Percentiles rank a stretch among this genome's conserved stretches.
Evolutionary conservation across 2,113 vertebrate species (phyloP).

Genomic region (Terrapene triunguis): DNA sequence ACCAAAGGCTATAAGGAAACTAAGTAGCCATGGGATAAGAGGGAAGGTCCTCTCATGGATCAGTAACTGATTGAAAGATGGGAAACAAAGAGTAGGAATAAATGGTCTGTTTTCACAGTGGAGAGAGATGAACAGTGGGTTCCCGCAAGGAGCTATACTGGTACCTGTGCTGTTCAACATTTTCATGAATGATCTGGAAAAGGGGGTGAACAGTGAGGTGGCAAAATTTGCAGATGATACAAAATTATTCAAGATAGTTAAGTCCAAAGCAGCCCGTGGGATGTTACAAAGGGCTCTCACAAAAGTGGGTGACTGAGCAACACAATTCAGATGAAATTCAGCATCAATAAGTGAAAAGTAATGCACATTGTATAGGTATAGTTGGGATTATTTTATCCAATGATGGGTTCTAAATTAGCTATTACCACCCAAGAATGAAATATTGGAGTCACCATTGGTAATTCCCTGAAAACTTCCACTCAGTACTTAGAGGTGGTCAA

Average conservation of each 20-base stretch:
- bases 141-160: not conserved
- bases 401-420: not conserved
- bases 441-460: not conserved
- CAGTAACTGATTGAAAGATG: not conserved
- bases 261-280: not conserved
- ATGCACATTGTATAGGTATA: not conserved
- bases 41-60: not conserved
- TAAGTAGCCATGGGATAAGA: not conserved
- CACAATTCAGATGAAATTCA: not conserved
- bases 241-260: not conserved
- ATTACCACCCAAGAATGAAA: not conserved
- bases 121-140: not conserved
- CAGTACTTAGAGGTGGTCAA: not conserved
- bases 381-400: not conserved
- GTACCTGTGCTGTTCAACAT: not conserved
- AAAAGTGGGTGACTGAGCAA: not conserved
- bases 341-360: not conserved
- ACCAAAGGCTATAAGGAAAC: not conserved
- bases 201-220: not conserved
- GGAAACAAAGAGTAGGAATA: not conserved
- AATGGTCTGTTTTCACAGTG: not conserved
- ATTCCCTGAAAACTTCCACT: not conserved
- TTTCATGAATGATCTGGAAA: not conserved
- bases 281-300: not conserved
- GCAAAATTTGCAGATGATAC: not conserved